Conservation (phyloP, 2,113 vertebrate species). For the Petaurus breviceps region DNA sequence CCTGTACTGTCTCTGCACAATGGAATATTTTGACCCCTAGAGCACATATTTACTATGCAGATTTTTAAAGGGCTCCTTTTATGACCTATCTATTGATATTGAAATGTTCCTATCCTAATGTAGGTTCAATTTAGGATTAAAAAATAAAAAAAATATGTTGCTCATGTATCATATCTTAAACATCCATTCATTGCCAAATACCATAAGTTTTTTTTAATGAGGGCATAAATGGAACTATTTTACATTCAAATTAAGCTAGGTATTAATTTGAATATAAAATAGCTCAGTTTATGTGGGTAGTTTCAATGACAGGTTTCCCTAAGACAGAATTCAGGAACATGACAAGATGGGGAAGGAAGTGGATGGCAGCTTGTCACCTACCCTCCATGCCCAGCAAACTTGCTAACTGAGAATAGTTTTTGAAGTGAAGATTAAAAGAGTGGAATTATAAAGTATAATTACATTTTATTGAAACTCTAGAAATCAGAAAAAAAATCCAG, state of each 20-base stretch:
- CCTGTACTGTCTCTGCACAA: slow-evolving; percentile 72
- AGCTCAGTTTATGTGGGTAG: slow-evolving; percentile 81
- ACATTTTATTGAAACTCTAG: slow-evolving; percentile 89
- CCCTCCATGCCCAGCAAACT: slow-evolving; percentile 78
- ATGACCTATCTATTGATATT: slow-evolving; percentile 77
- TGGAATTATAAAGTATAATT: slow-evolving; percentile 91
- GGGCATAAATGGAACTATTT: slow-evolving; percentile 86
- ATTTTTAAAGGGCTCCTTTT: slow-evolving; percentile 77
- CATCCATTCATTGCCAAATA: slow-evolving; percentile 84
- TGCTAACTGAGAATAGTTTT: slow-evolving; percentile 85
- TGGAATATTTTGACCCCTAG: slow-evolving; percentile 75
- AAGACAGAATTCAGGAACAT: slow-evolving; percentile 78
- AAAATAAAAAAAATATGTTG: slow-evolving; percentile 74
- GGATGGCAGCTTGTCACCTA: slow-evolving; percentile 65
- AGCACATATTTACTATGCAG: slow-evolving; percentile 71
- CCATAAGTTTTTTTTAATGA: slow-evolving; percentile 83
- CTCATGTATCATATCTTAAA: slow-evolving; percentile 83
- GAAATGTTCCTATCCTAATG: slow-evolving; percentile 78
- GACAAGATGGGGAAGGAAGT: slow-evolving; percentile 74
- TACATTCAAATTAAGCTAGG: slow-evolving; percentile 89
- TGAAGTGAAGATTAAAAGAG: slow-evolving; percentile 89
- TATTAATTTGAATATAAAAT: slow-evolving; percentile 90
- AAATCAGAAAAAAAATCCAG: slow-evolving; percentile 87
- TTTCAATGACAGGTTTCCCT: slow-evolving; percentile 84
- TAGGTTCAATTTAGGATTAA: slow-evolving; percentile 82